Conservation (phyloP, 2,113 vertebrate species). For the Paratilapia polleni region DNA sequence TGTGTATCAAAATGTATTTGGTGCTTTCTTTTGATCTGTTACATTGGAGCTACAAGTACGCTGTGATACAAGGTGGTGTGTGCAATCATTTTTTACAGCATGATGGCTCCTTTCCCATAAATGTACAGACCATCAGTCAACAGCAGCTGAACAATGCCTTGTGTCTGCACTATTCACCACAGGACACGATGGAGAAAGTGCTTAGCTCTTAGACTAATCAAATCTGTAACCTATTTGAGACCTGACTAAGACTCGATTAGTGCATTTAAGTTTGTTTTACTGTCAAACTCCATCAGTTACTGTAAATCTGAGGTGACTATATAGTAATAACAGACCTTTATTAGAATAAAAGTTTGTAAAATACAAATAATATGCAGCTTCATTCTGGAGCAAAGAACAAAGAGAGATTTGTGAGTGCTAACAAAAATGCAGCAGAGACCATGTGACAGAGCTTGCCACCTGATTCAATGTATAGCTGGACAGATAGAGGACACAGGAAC, state of each 20-base stretch:
- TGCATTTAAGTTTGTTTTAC: not conserved
- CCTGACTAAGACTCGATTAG: not conserved
- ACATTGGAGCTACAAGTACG: conserved; percentile 18
- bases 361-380: not conserved
- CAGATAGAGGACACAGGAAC: conserved; percentile 39
- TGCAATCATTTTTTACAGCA: conserved; percentile 21
- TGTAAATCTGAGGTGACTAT: conserved; percentile 5
- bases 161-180: conserved; percentile 33
- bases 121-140: conserved; percentile 30
- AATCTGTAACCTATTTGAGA: conserved; percentile 42
- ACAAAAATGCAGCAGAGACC: conserved; percentile 33
- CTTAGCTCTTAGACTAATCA: conserved; percentile 15
- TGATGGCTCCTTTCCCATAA: conserved; percentile 22
- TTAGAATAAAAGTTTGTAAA: not conserved
- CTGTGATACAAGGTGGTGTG: not conserved
- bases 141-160: not conserved
- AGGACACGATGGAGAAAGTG: conserved; percentile 22
- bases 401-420: not conserved
- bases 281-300: not conserved
- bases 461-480: conserved; percentile 31
- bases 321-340: not conserved
- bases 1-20: not conserved
- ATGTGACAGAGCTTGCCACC: conserved; percentile 34
- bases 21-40: conserved; percentile 12
- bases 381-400: not conserved